Evolutionary conservation across 2,113 vertebrate genomes (phyloP).

Genomic region (Clarias gariepinus): DNA sequence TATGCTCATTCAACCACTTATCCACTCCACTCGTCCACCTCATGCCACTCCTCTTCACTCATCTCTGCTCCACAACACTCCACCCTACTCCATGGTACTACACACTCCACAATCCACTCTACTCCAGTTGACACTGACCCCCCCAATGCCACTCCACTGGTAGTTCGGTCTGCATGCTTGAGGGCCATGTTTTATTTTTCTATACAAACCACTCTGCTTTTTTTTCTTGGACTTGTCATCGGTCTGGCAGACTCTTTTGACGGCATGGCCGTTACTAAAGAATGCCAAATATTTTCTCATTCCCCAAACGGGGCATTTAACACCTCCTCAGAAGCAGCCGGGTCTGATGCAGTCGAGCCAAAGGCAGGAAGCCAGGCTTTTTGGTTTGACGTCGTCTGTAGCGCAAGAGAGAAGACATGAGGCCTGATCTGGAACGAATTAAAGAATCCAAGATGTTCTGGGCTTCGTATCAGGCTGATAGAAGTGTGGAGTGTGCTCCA

Average conservation of each 20-base stretch:
- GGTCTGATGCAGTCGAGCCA: conserved; percentile 35
- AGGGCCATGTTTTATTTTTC: conserved; percentile 13
- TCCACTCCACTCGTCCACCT: neutral
- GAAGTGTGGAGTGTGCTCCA: neutral
- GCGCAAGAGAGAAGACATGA: conserved; percentile 33
- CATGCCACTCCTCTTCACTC: neutral
- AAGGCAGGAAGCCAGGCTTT: conserved; percentile 39
- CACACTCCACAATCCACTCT: neutral
- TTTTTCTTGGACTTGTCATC: conserved; percentile 35
- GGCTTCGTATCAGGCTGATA: conserved; percentile 20
- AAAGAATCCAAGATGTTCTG: conserved; percentile 39
- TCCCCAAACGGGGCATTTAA: conserved; percentile 48
- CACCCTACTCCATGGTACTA: neutral
- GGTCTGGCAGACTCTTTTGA: conserved; percentile 27
- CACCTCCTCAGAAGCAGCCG: conserved; percentile 47
- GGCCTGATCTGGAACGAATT: conserved; percentile 45
- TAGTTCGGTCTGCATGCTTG: neutral
- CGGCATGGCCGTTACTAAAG: conserved; percentile 34
- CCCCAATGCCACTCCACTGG: neutral
- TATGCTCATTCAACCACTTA: neutral
- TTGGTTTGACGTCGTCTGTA: conserved; percentile 44
- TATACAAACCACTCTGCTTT: conserved; percentile 22
- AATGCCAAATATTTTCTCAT: conserved; percentile 55
- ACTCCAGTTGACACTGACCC: neutral
- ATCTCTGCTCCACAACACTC: neutral